Evolutionary conservation across 2,113 vertebrate species (phyloP), one percentile per base, ranked within the genome.

Genomic region (Mastomys natalensis): DNA sequence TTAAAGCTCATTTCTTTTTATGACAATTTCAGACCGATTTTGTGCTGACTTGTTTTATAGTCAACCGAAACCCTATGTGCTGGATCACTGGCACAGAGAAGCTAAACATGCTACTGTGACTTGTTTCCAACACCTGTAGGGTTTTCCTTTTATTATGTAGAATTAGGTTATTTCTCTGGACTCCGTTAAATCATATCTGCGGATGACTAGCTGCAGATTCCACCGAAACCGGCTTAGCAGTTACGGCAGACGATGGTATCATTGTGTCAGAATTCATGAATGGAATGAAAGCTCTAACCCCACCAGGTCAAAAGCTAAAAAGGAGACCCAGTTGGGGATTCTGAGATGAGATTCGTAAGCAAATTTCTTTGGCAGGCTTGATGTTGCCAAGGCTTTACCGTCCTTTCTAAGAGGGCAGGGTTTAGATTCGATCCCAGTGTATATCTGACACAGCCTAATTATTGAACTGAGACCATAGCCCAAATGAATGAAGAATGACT

Each of bases 1-100:
- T 98, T 97, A 97, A 98, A 95, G 80, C 95, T 97, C 77, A 78
- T 80, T 93, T 98, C 77, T 97, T 98, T 98, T 97, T 96, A 94
- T 94, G 97, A 93, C 68, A 89, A 95, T 98, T 97, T 98, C 90
- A 97, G 98, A 97, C 96, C 76, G 82, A 97, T 97, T 98, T 97
- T 93, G 73, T 85, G 87, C 94, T 94, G 95, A 60, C 90, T 90
- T 97, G 93, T 97, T 98, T 98, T 89, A 91, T 90, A 93, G 72
- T 2, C 4, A 43, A 66, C 58, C 45, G 95, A 85, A 96, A 85
- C 95, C 29, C 22, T 21, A 82, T 89, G 87, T 62, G 58, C 93
- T 95, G 64, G 31, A 60, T 77, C 62, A 45, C 92, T 53, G 88
- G 62, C 85, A 48, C 95, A 19, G 0, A 62, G 60, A 92, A 86